Percentiles rank a stretch among this genome's conserved stretches.
These are phyloP conservation scores for Onychostruthus taczanowskii DNA, from an alignment of 2,113 vertebrate species.

Conservation along the genomic window DNA sequence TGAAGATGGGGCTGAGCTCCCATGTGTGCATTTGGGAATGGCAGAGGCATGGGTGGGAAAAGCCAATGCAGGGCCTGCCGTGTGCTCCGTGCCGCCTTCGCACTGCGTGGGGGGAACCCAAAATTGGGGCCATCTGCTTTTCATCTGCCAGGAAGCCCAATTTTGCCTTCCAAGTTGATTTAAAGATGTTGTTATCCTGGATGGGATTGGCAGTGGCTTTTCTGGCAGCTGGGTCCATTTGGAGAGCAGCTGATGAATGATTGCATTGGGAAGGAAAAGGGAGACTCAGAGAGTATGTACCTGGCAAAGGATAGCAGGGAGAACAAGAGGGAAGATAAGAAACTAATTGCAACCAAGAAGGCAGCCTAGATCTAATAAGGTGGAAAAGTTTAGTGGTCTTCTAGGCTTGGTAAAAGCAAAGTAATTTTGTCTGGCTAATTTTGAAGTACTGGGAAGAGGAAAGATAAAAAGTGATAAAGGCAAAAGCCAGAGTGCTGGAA, in stretches of 20 bases:
- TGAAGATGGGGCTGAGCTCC: not conserved
- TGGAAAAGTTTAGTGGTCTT: not conserved
- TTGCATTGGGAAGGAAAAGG: not conserved
- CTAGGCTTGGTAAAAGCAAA: not conserved
- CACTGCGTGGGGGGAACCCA: accelerated
- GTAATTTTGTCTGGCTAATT: not conserved
- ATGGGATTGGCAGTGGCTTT: not conserved
- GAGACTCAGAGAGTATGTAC: accelerated
- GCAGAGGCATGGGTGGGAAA: not conserved
- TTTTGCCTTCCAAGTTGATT: not conserved
- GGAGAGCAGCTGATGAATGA: not conserved
- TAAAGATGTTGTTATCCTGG: not conserved
- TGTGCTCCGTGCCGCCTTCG: not conserved
- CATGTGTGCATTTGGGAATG: not conserved
- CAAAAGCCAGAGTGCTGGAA: not conserved
- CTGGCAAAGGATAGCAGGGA: not conserved
- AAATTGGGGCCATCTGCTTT: not conserved
- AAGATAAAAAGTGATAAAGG: not conserved
- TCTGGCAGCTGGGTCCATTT: not conserved
- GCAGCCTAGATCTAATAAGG: not conserved
- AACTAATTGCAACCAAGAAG: not conserved
- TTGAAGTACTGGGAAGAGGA: not conserved
- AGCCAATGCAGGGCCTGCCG: not conserved
- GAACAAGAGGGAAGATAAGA: not conserved
- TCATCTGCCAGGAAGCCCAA: not conserved